phyloP scores from a whole-genome alignment of 1,140 invertebrate genomes.

The Drosophila athabasca region DNA sequence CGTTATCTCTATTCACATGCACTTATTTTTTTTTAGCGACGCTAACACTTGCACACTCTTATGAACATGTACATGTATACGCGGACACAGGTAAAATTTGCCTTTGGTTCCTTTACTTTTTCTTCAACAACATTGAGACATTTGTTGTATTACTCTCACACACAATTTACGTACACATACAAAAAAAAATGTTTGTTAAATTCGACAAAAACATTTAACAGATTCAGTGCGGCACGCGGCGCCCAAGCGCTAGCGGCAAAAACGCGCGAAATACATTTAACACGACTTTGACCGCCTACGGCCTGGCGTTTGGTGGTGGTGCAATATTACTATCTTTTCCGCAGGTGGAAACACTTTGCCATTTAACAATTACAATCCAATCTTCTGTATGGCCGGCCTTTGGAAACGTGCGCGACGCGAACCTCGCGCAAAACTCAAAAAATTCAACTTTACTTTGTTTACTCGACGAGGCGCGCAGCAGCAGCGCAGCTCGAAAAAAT shows the following conservation, averaged over 20 bases:
- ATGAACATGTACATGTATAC: constrained; percentile 2
- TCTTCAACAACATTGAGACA: constrained; percentile 18
- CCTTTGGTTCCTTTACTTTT: constrained; percentile 28
- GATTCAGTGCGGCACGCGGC: constrained; percentile 2
- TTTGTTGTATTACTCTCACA: constrained; percentile 16
- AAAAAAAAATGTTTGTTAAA: no score
- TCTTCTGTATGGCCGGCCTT: no score
- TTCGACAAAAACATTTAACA: no score
- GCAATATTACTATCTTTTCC: no score
- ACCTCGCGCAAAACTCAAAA: no score
- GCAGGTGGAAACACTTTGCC: no score
- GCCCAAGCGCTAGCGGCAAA: constrained; percentile 8
- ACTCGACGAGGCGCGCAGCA: no score
- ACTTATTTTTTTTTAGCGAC: constrained; percentile 42
- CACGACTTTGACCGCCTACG: background rate
- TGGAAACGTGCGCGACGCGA: no score
- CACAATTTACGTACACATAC: background rate
- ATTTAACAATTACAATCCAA: no score
- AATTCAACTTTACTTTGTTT: no score
- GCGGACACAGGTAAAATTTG: constrained; percentile 12
- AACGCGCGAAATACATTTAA: constrained; percentile 31
- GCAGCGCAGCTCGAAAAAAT: no score
- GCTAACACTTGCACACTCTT: constrained; percentile 33
- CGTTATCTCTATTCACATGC: constrained; percentile 57
- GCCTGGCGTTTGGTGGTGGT: no score